Conservation (phyloP, 2,888 invertebrate species). For the Caenorhabditis sp. region DNA sequence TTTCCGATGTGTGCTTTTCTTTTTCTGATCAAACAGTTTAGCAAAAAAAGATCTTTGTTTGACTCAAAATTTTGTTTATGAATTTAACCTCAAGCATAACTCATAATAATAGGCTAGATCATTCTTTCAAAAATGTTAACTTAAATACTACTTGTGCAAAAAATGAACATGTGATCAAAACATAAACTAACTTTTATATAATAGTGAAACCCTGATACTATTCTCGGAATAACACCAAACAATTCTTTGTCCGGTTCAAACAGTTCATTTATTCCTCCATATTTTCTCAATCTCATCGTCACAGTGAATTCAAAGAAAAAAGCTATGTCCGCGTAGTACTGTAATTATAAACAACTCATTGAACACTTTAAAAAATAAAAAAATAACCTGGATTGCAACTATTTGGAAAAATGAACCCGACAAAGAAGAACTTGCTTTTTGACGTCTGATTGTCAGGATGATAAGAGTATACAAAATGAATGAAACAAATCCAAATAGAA, state of each 20-base stretch:
- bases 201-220: constrained; percentile 33
- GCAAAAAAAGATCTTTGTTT: too few species aligned
- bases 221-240: constrained; percentile 13
- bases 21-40: too few species aligned
- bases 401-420: constrained; percentile 37
- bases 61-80: too few species aligned
- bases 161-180: background rate
- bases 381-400: constrained; percentile 14
- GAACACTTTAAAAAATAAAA: background rate
- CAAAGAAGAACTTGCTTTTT: constrained; percentile 24
- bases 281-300: constrained; percentile 30
- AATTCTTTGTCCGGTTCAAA: constrained; percentile 22
- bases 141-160: too few species aligned
- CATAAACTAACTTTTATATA: constrained; percentile 26
- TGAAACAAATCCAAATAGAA: constrained; percentile 21
- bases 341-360: constrained; percentile 10
- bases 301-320: constrained; percentile 36
- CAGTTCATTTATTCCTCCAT: constrained; percentile 22
- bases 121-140: too few species aligned
- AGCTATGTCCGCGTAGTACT: constrained; percentile 32
- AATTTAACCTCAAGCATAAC: too few species aligned
- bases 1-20: too few species aligned
- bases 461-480: constrained; percentile 24
- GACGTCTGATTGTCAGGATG: constrained; percentile 21
- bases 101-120: too few species aligned